Conservation (phyloP, 1,140 invertebrate genomes). For the Polypedilum pembai region DNA sequence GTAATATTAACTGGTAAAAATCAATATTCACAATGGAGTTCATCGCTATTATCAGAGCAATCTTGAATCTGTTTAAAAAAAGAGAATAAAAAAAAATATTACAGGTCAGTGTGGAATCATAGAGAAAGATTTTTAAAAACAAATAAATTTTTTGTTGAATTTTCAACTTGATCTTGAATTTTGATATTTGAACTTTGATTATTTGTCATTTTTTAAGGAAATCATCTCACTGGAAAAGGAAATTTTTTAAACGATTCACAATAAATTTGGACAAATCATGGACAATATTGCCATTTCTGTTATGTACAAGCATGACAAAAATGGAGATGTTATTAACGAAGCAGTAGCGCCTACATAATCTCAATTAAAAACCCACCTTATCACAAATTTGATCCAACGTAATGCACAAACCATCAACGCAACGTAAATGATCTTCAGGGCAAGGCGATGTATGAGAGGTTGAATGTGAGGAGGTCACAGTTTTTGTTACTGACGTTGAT, state of each 20-base stretch:
- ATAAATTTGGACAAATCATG: no score
- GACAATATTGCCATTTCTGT: no score
- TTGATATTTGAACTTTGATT: no score
- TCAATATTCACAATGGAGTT: constrained; percentile 26
- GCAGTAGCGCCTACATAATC: not conserved
- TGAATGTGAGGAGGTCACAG: not conserved
- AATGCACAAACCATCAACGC: constrained; percentile 55
- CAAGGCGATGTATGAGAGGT: constrained; percentile 46
- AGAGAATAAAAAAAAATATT: not conserved
- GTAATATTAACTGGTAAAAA: not conserved
- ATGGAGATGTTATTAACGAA: no score
- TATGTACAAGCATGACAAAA: no score
- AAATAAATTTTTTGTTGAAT: not conserved
- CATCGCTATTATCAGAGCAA: constrained; percentile 2
- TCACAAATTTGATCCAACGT: constrained; percentile 54
- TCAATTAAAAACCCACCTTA: constrained; percentile 41
- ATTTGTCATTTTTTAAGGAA: no score
- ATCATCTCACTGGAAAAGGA: no score
- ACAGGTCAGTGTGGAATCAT: not conserved
- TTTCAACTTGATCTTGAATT: no score
- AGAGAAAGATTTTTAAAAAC: not conserved
- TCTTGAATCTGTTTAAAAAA: not conserved
- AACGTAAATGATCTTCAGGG: constrained; percentile 50
- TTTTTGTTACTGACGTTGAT: not conserved
- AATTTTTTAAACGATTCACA: no score